phyloP scores from a whole-genome alignment of 2,888 invertebrate genomes.

The Patella pellucida region DNA sequence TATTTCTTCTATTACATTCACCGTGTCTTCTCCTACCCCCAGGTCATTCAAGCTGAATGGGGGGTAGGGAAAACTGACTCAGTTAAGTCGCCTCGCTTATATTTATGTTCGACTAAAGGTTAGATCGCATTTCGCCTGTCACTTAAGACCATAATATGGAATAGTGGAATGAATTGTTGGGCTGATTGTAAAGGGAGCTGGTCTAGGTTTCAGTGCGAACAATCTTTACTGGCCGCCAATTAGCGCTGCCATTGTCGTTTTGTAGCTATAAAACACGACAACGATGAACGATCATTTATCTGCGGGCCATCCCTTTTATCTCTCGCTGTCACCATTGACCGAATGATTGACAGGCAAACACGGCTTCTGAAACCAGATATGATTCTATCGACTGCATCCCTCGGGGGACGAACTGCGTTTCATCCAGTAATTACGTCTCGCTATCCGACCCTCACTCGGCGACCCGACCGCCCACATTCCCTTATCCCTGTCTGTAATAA shows the following conservation, averaged over 20 bases:
- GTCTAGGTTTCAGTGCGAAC: neutral
- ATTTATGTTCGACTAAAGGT: neutral
- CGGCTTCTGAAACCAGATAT: slow-evolving; percentile 3
- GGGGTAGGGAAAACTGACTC: slow-evolving; percentile 1
- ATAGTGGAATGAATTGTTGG: neutral
- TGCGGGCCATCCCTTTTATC: slow-evolving; percentile 5
- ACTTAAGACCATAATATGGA: neutral
- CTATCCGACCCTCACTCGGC: slow-evolving; percentile 9
- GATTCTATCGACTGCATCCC: neutral
- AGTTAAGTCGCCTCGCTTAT: neutral
- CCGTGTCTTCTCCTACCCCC: neutral
- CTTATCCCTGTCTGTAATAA: neutral
- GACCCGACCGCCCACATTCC: slow-evolving; percentile 6
- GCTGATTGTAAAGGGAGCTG: neutral
- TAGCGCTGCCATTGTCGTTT: neutral
- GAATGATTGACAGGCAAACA: slow-evolving; percentile 6
- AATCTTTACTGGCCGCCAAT: neutral
- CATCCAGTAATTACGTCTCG: slow-evolving; percentile 4
- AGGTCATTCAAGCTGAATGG: neutral
- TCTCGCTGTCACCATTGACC: neutral
- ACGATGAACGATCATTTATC: slow-evolving; percentile 1
- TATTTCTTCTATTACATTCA: slow-evolving; percentile 5
- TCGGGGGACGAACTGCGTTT: neutral
- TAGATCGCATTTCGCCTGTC: slow-evolving; percentile 7
- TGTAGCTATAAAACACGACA: neutral